Evolutionary conservation across 2,113 vertebrate species (phyloP).

Genomic region (Budorcas taxicolor): DNA sequence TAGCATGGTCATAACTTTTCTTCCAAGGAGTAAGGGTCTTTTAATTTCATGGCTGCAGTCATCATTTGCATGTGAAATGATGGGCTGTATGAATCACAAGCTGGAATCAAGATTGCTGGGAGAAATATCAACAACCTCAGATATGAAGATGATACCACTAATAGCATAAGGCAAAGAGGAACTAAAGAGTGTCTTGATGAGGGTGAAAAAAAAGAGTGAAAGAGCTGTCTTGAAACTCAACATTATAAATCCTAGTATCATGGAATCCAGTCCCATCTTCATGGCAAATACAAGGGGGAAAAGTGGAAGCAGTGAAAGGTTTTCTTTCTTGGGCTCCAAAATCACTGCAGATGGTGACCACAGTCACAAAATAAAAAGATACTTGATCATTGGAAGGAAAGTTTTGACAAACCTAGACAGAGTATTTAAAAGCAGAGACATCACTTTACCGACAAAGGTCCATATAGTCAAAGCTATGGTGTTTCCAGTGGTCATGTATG

Average conservation of each 20-base stretch:
- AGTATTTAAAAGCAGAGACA: not conserved
- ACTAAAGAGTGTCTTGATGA: not conserved
- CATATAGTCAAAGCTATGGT: not conserved
- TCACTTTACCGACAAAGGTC: not conserved
- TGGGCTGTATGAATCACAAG: not conserved
- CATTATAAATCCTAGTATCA: not conserved
- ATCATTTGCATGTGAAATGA: not conserved
- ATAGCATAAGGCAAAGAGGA: accelerated
- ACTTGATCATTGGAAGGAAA: not conserved
- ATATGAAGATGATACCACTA: not conserved
- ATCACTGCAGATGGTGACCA: not conserved
- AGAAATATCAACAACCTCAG: not conserved
- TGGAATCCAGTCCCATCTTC: not conserved
- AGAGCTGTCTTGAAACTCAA: not conserved
- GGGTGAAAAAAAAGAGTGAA: not conserved
- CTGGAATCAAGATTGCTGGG: not conserved
- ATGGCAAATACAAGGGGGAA: not conserved
- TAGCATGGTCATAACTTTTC: too few species aligned
- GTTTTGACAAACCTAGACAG: not conserved
- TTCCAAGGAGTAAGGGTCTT: too few species aligned
- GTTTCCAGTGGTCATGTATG: not conserved
- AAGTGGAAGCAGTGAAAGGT: not conserved
- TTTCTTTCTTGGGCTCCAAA: not conserved
- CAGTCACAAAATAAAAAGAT: not conserved
- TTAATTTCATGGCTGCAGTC: too few species aligned